phyloP scores from a whole-genome alignment of 2,888 invertebrate species.

The Lycia hirtaria region DNA sequence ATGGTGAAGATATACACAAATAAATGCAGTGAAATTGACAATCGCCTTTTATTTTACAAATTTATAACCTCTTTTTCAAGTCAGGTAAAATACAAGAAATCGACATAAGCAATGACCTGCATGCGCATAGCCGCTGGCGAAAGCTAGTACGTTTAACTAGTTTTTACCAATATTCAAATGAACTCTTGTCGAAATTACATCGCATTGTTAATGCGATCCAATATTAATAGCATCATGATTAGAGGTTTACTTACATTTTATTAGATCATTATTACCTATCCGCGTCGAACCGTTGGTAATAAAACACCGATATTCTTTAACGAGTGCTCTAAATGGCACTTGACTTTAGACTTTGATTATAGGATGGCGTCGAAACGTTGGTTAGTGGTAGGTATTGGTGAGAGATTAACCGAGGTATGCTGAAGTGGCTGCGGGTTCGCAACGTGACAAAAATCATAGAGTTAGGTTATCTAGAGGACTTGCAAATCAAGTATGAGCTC shows the following conservation, averaged over 20 bases:
- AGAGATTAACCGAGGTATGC: too few relatives aligned
- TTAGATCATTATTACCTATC: slow-evolving; percentile 55
- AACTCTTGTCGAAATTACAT: slow-evolving; percentile 49
- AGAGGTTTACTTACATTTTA: slow-evolving; percentile 59
- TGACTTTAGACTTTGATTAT: slow-evolving; percentile 25
- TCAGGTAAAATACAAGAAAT: background rate
- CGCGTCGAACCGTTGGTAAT: slow-evolving; percentile 53
- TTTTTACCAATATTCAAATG: slow-evolving; percentile 56
- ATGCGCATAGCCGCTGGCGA: slow-evolving; percentile 8
- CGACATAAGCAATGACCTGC: background rate
- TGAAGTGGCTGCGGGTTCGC: too few relatives aligned
- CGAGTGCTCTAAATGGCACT: slow-evolving; percentile 54
- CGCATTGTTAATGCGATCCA: slow-evolving; percentile 55
- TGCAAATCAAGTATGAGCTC: too few relatives aligned
- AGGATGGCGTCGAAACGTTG: slow-evolving; percentile 30
- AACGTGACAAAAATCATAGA: too few relatives aligned
- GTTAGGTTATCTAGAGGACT: too few relatives aligned
- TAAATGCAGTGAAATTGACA: too few relatives aligned
- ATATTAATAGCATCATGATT: slow-evolving; percentile 62
- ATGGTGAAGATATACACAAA: too few relatives aligned
- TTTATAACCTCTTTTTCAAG: too few relatives aligned
- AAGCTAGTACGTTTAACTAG: slow-evolving; percentile 10
- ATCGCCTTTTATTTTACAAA: too few relatives aligned
- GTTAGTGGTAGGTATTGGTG: too few relatives aligned
- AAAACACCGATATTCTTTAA: slow-evolving; percentile 52